Evolutionary conservation across 2,113 vertebrate genomes (phyloP), one percentile per base, ranked within the genome.

Genomic region (Engystomops pustulosus): DNA sequence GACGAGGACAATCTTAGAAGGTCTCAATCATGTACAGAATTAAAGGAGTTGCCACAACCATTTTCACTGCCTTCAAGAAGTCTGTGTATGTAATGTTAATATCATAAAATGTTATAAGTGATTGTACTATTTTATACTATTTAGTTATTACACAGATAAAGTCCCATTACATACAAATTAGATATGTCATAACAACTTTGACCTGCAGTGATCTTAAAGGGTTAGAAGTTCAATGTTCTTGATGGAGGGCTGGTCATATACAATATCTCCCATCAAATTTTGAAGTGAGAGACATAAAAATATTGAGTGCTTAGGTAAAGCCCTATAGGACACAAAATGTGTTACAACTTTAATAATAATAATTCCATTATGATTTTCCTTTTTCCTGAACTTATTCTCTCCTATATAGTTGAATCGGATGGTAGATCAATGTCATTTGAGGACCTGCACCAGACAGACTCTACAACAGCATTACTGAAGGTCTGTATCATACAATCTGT

Each of bases 381-480:
- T n/a, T n/a, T n/a, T n/a, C n/a, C n/a, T n/a, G n/a, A n/a, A n/a
- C n/a, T n/a, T 70, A 53, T 77, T 75, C 32, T 67, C 7, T 51
- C 6, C 10, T 17, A 23, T 69, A 10, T 20, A 79, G 83, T 23
- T 30, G 15, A 79, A 30, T 41, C 53, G 45, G 62, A 85, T 58
- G 45, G 55, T 32, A 85, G 86, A 87, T 93, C 72, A 92, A 67
- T 88, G 49, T 95, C 94, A 0, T 91, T 92, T 60, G 95, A 95
- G 86, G 93, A 95, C 83, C 88, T 94, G 83, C 87, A 86, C 47
- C 92, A 92, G 0, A 91, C 93, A 23, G 92, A 94, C 74, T 91
- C 91, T 18, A 88, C 89, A 79, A 68, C 91, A 23, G 86, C 92
- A 49, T 85, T 91, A 65, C 51, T 90, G 51, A 81, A 89, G 89